Conservation (phyloP, 2,113 vertebrate species). For the Pteropus alecto region DNA sequence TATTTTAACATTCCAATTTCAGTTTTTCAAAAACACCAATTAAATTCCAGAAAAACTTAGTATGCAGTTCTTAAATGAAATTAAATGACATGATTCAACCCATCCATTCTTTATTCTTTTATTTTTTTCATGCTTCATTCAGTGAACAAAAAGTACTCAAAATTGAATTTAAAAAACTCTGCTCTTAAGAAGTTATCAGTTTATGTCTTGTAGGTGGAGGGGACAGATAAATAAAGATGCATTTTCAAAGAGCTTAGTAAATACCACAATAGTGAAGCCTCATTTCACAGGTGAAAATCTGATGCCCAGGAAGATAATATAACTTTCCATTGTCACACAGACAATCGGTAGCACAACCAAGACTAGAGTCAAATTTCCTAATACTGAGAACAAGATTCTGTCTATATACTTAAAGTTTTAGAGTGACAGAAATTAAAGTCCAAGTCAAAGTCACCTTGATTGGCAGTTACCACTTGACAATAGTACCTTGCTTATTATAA, state of each 20-base stretch:
- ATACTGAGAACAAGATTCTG: neutral
- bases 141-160: neutral
- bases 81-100: neutral
- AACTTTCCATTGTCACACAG: neutral
- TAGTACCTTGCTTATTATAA: neutral
- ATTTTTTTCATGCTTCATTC: neutral
- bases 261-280: neutral
- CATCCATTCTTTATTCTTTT: neutral
- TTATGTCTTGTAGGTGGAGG: neutral
- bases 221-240: neutral
- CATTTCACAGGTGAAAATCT: neutral
- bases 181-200: neutral
- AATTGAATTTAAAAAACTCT: neutral
- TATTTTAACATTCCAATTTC: neutral
- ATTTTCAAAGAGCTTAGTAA: neutral
- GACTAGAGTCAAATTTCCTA: neutral
- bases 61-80: neutral
- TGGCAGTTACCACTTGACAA: neutral
- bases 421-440: neutral
- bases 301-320: neutral
- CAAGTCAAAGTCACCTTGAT: neutral
- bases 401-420: neutral
- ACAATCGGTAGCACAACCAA: neutral
- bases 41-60: slow-evolving; percentile 8
- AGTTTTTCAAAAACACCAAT: neutral